Base-by-base conservation (phyloP, 1,140 invertebrate species). In the Sipha flava region DNA sequence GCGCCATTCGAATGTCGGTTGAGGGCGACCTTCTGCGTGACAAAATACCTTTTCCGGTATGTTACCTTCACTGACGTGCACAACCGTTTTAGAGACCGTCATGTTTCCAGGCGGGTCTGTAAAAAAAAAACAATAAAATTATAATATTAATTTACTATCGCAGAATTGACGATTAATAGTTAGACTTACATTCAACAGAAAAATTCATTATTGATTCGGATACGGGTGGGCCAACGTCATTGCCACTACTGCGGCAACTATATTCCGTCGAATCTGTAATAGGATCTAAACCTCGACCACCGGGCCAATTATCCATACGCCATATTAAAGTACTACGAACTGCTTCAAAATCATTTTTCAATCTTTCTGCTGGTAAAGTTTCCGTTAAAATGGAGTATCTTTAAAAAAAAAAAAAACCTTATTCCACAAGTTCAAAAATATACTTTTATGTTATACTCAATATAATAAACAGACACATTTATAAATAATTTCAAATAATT, bases 101-200 rank as follows among this genome's bases (percentile, higher is more conserved):
- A 95, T 90, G 83, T 94, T 91, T 84, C 95, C 92, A 5, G 95
- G 95, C 79, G 94, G 92, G 89, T 93, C 95, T 96, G 87, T 54
- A 83, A 86, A 57, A 66, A 81, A 80, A 82, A 82, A n/a, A n/a
- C n/a, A n/a, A n/a, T n/a, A n/a, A n/a, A n/a, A n/a, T n/a, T n/a
- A n/a, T n/a, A n/a, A n/a, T n/a, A n/a, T n/a, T n/a, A n/a, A n/a
- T n/a, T n/a, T n/a, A n/a, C 47, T 18, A 49, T 6, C 9, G 40
- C 9, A 5, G 1, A 12, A 6, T 43, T 18, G 21, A 68, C 5
- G 21, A 18, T 21, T 5, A 1, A 68, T 26, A 72, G 45, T n/a
- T n/a, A n/a, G n/a, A 90, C 93, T 91, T 86, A 96, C 94, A 97
- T 87, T 96, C 94, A 26, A 96, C 93, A 49, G 91, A 90, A 82